Conservation (phyloP, 2,888 invertebrate species). For the Scrobipalpa atriplicella region DNA sequence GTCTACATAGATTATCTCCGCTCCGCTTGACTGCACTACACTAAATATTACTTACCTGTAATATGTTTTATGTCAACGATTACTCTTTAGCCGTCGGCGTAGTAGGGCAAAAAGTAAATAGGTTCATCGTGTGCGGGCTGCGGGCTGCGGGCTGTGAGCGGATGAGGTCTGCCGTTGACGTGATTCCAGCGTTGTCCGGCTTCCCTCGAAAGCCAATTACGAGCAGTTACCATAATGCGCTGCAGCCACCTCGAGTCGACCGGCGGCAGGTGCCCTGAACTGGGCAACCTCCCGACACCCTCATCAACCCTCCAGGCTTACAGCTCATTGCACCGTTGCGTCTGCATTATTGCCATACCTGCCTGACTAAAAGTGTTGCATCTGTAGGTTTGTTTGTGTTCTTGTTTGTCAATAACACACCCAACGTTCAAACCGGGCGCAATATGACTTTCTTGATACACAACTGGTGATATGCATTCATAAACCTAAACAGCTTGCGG, state of each 20-base stretch:
- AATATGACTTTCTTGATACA: neutral
- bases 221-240: conserved; percentile 19
- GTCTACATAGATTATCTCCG: neutral
- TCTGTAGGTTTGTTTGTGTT: neutral
- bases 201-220: conserved; percentile 21
- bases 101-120: conserved; percentile 5
- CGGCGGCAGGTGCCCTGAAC: neutral
- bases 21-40: conserved; percentile 1
- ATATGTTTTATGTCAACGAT: conserved; percentile 3
- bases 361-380: neutral
- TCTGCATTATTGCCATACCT: neutral
- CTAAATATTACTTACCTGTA: conserved; percentile 4
- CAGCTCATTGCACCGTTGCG: too few species aligned
- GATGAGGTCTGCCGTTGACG: neutral
- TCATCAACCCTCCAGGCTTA: too few species aligned
- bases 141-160: neutral
- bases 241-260: neutral
- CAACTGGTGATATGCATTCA: neutral
- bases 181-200: conserved; percentile 23
- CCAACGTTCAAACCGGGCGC: neutral
- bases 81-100: conserved; percentile 6
- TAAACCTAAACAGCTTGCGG: conserved; percentile 6
- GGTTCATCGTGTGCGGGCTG: conserved; percentile 8
- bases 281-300: neutral
- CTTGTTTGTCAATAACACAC: neutral